Evolutionary conservation across 2,113 vertebrate species (phyloP), one percentile per base, ranked within the genome.

Genomic region (Tiliqua scincoides): DNA sequence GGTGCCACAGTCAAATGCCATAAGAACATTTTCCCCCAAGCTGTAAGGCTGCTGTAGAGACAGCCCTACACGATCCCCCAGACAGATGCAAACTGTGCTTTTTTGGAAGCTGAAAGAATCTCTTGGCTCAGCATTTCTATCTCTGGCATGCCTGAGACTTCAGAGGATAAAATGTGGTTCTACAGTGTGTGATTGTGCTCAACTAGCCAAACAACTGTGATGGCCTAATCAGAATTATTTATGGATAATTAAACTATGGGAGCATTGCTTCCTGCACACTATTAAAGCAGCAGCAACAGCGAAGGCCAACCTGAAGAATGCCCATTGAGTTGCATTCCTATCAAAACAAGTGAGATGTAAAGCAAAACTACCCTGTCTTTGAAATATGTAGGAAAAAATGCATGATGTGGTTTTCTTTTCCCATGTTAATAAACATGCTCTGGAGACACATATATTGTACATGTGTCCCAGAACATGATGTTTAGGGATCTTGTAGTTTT

Each of bases 161-260:
- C 0, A 76, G 32, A 87, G 52, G 1, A 61, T 20, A 4, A 0
- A 14, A 27, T 25, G 4, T 11, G 67, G 4, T 89, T 85, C 68
- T 72, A 12, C 7, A 37, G 43, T 18, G 80, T 0, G 0, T 12
- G 17, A 32, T 2, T 0, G 6, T 27, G 65, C 63, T 85, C 43
- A 57, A 87, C 25, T 79, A 37, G 3, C 68, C 35, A 79, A 2
- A 72, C 2, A 15, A 80, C 10, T 35, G 40, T 72, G 23, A 23
- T 67, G 17, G 0, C 61, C 3, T 85, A 81, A 81, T 43, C 32
- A 40, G 25, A 74, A 84, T 83, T 79, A 77, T 75, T 72, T 72
- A 37, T 82, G 23, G 89, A 63, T 68, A 17, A 52, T 83, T 68
- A 54, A 87, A 82, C 1, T 17, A 1, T 82, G 85, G 52, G 65